phyloP scores from a whole-genome alignment of 2,888 invertebrate species.

The Conchocele bisecta region DNA sequence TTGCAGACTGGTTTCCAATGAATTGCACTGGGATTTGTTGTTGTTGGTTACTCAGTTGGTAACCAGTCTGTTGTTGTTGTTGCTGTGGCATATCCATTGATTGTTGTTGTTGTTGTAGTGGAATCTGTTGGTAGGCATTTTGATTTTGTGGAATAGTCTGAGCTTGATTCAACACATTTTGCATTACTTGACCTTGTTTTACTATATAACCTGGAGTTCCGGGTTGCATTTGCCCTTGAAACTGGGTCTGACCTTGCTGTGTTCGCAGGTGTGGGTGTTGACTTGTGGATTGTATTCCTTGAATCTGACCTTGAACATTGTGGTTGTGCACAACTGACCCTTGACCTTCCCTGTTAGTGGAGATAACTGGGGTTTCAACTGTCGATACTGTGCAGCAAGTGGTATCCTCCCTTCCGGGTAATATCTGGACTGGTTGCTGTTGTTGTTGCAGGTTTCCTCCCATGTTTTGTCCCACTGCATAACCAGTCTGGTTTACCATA shows the following conservation, averaged over 20 bases:
- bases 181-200: slow-evolving; percentile 19
- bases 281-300: neutral
- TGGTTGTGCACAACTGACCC: neutral
- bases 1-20: too few species aligned
- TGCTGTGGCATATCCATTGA: slow-evolving; percentile 12
- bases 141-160: slow-evolving; percentile 27
- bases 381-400: too few species aligned
- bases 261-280: slow-evolving; percentile 21
- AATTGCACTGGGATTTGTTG: neutral
- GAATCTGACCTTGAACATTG: slow-evolving; percentile 3
- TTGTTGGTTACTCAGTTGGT: neutral
- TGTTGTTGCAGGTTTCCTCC: slow-evolving; percentile 12
- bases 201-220: too few species aligned
- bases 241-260: neutral
- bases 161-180: slow-evolving; percentile 27
- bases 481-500: neutral
- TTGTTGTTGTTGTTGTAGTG: slow-evolving; percentile 32
- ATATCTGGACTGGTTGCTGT: neutral
- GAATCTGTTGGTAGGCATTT: slow-evolving; percentile 10
- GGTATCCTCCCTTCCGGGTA: too few species aligned
- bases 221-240: neutral
- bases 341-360: slow-evolving; percentile 58
- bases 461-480: neutral
- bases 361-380: slow-evolving; percentile 64
- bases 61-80: slow-evolving; percentile 6